Evolutionary conservation across 2,797 vertebrate genomes (phyloP), one percentile per base, ranked within the genome.

Genomic region (Diceros bicornis): DNA sequence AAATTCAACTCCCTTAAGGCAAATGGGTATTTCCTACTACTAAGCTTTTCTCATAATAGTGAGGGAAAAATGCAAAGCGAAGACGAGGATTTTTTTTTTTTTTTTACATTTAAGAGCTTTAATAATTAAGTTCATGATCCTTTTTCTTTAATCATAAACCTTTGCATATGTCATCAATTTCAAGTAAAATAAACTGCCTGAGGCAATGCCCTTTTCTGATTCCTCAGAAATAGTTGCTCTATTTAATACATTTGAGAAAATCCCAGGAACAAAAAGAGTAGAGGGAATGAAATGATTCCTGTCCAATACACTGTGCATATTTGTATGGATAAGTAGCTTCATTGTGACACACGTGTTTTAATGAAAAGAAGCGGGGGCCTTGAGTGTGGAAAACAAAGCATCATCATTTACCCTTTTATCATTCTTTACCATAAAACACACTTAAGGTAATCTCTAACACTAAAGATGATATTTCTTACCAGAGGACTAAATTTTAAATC

Each of bases 401-500:
- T 27, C 20, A 52, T 32, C 34, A 23, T 47, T n/a, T 87, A 52
- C 16, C 29, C 52, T 59, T 77, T 93, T 37, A 94, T 79, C 69
- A 47, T 71, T 62, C n/a, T 68, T 94, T 88, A 55, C 20, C 84
- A 92, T 61, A 84, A 94, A 90, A 55, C n/a, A 83, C 27, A 83
- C 57, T 62, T 77, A 78, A 85, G 75, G 84, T 71, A 64, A 95
- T 74, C 94, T 91, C 87, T 95, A 84, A 92, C n/a, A 21, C 47
- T 23, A 89, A 96, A 93, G 32, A 89, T 77, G 89, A 77, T 69
- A 77, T 61, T 47, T 94, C 61, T 66, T 69, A 89, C 16, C 25
- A 47, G 32, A 90, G 44, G 6, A 79, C 91, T 72, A 77, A 61
- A 88, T 92, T 96, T 95, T 86, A 95, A 96, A 94, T 95, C 74